A percentile compares a stretch with the other conserved stretches of the same genome.
Evolutionary conservation across 2,888 invertebrate species (phyloP).

Genomic region (Muscina levida): DNA sequence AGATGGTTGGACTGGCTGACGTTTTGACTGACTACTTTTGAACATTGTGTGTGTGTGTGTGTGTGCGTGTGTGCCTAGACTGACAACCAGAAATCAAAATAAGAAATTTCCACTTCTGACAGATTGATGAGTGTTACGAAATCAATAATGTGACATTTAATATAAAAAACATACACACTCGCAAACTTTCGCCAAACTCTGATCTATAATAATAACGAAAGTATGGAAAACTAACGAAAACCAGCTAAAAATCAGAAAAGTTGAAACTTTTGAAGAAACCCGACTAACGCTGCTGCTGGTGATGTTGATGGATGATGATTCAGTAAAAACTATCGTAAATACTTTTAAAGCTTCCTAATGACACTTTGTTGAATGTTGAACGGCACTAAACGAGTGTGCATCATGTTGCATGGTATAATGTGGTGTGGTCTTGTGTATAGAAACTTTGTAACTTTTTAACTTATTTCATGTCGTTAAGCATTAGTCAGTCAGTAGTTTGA

Average conservation of each 20-base stretch:
- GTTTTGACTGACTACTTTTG: slow-evolving; percentile 33
- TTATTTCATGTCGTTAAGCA: slow-evolving; percentile 35
- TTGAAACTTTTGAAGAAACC: neutral
- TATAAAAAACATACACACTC: neutral
- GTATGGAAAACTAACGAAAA: no score
- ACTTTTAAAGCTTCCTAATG: slow-evolving; percentile 42
- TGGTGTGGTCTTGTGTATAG: neutral
- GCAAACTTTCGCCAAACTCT: no score
- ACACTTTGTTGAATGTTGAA: slow-evolving; percentile 24
- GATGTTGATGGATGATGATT: slow-evolving; percentile 62
- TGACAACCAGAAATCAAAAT: slow-evolving; percentile 48
- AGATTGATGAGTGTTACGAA: slow-evolving; percentile 59
- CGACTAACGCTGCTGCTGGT: slow-evolving; percentile 33
- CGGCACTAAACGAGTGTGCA: neutral
- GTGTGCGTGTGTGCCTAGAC: no score
- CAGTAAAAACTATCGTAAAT: slow-evolving; percentile 42
- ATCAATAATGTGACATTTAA: slow-evolving; percentile 59
- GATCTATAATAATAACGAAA: no score
- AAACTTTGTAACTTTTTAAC: slow-evolving; percentile 23
- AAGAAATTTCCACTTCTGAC: slow-evolving; percentile 51
- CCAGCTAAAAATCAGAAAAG: neutral
- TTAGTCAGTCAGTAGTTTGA: neutral
- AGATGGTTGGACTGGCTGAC: slow-evolving; percentile 27
- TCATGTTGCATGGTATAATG: slow-evolving; percentile 3
- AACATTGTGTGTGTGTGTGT: no score